Evolutionary conservation across 2,888 invertebrate genomes (phyloP).

Genomic region (Selenia dentaria): DNA sequence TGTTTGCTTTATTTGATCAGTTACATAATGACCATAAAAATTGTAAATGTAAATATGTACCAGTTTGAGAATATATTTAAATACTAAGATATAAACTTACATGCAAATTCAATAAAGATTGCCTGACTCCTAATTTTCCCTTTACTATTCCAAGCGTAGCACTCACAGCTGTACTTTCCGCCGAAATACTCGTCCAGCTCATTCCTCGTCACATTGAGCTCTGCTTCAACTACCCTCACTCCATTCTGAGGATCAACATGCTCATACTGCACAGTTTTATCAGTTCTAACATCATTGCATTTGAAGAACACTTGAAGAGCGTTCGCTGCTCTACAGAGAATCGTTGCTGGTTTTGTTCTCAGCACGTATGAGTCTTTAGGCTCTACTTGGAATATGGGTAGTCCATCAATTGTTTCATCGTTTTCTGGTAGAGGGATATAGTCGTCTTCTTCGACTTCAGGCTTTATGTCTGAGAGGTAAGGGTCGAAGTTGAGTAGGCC

Average conservation of each 20-base stretch:
- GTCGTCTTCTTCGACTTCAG: slow-evolving; percentile 75
- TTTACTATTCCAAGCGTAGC: slow-evolving; percentile 92
- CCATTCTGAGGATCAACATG: slow-evolving; percentile 93
- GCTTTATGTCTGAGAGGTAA: slow-evolving; percentile 72
- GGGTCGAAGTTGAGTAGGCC: slow-evolving; percentile 73
- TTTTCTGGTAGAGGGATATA: slow-evolving; percentile 82
- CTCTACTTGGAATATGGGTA: slow-evolving; percentile 94
- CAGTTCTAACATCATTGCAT: slow-evolving; percentile 88
- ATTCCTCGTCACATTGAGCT: slow-evolving; percentile 90
- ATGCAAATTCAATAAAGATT: slow-evolving; percentile 92
- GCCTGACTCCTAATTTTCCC: slow-evolving; percentile 91
- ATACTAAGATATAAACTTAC: too few relatives aligned
- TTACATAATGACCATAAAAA: too few relatives aligned
- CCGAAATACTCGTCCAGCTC: slow-evolving; percentile 94
- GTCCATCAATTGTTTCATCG: slow-evolving; percentile 86
- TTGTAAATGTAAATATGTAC: too few relatives aligned
- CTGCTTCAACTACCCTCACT: slow-evolving; percentile 90
- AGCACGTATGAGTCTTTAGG: slow-evolving; percentile 95
- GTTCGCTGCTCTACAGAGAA: slow-evolving; percentile 95
- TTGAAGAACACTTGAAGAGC: slow-evolving; percentile 93
- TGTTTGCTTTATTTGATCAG: too few relatives aligned
- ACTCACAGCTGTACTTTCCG: slow-evolving; percentile 93
- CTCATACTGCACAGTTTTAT: slow-evolving; percentile 86
- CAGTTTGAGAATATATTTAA: too few relatives aligned
- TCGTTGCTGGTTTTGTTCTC: slow-evolving; percentile 93